phyloP scores from a whole-genome alignment of 2,113 vertebrate species.

The Spilogale gracilis region DNA sequence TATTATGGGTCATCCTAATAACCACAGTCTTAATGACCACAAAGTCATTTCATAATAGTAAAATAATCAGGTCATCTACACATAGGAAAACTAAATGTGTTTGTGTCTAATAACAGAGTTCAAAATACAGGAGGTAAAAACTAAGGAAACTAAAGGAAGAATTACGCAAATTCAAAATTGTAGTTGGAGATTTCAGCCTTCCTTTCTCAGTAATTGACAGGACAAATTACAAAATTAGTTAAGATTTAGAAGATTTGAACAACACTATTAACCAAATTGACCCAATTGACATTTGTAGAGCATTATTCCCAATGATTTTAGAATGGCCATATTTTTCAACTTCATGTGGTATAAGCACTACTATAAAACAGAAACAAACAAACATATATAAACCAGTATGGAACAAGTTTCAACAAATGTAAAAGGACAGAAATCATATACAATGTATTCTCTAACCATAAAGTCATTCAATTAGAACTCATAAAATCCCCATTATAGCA shows the following conservation, averaged over 20 bases:
- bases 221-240: slow-evolving; percentile 10
- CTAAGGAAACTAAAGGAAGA: neutral
- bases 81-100: neutral
- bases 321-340: slow-evolving; percentile 28
- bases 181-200: neutral
- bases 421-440: neutral
- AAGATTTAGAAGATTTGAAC: neutral
- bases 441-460: neutral
- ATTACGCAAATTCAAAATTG: neutral
- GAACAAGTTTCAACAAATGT: neutral
- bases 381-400: neutral
- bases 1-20: neutral
- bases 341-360: neutral
- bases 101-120: neutral
- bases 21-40: neutral
- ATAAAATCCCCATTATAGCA: neutral
- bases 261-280: slow-evolving; percentile 30
- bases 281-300: neutral
- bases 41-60: neutral
- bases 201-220: neutral
- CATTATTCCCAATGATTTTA: neutral
- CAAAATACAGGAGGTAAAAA: slow-evolving; percentile 5
- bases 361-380: neutral
- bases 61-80: slow-evolving; percentile 16
- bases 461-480: neutral